Percentiles rank a stretch among this genome's conserved stretches.
Conservation (phyloP, 2,113 vertebrate genomes). For the human region GRCh38 chr18:57010501-57011000, state of each 20-base stretch:
- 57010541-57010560: neutral
- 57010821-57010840: neutral
- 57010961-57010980: neutral
- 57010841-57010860: neutral
- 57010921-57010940: neutral
- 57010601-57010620: constrained; percentile 12
- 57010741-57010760: neutral
- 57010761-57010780: neutral
- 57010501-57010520: neutral
- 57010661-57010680: neutral
- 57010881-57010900: neutral
- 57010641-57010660: neutral
- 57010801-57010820: neutral
- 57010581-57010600: neutral
- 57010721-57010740: neutral
- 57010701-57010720: neutral
- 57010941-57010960: neutral
- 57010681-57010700: neutral
- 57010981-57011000: neutral
- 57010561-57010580: neutral
- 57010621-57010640: neutral
- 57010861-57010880: neutral
- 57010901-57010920: neutral
- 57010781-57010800: neutral
- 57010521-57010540: neutral